phyloP scores from a whole-genome alignment of 2,113 vertebrate species.

The Phoenicopterus ruber region DNA sequence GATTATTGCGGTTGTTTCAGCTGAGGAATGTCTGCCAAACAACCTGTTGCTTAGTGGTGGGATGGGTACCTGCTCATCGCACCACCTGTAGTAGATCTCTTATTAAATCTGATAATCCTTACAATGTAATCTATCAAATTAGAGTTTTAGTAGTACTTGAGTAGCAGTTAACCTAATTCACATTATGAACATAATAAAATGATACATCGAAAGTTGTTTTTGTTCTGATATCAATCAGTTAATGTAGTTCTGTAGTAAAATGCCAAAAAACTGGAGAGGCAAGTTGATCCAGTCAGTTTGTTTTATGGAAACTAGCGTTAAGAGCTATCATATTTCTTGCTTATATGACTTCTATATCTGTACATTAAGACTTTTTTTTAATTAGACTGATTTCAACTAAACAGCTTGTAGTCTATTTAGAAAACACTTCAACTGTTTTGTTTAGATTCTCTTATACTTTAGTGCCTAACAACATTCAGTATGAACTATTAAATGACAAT shows the following conservation, averaged over 20 bases:
- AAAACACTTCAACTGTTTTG: background rate
- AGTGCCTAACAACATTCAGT: background rate
- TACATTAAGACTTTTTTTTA: background rate
- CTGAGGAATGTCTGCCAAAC: background rate
- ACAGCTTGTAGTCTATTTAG: background rate
- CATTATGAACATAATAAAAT: background rate
- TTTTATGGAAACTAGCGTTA: background rate
- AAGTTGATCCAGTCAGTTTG: background rate
- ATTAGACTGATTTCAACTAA: background rate
- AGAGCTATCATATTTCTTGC: background rate
- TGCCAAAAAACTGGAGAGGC: background rate
- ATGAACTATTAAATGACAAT: background rate
- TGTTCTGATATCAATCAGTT: slow-evolving; percentile 17
- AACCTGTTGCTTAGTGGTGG: background rate
- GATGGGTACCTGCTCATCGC: background rate
- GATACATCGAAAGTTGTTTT: background rate
- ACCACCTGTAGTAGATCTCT: background rate
- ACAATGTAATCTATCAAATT: background rate
- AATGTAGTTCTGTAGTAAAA: background rate
- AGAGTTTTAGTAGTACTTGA: background rate
- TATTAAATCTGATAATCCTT: background rate
- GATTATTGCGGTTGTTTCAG: background rate
- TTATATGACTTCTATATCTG: background rate
- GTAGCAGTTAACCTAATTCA: background rate
- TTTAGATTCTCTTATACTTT: background rate